Evolutionary conservation across 2,888 invertebrate genomes (phyloP), one percentile per base, ranked within the genome.

Genomic region (Pammene fasciana): DNA sequence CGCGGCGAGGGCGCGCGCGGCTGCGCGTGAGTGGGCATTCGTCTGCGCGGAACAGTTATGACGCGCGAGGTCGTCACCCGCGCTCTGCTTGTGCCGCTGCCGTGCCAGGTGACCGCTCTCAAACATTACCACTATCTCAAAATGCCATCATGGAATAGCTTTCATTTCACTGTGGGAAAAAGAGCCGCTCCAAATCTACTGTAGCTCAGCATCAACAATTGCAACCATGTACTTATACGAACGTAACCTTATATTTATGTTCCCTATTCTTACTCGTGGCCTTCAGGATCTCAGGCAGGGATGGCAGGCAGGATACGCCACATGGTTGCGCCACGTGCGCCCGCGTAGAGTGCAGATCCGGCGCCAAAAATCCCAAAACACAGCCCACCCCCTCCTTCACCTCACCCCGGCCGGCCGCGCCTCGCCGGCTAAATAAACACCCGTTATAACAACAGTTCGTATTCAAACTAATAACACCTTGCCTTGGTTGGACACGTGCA

Each of bases 41-140:
- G 48, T 34, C 50, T 26, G 50, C 59, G 66, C 65, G 57, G 16
- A 65, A 55, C 55, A 46, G 65, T 56, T n/a, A 38, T 5, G 36
- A 34, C 34, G 65, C 52, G 26, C 65, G 65, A 45, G 65, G 65
- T 65, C 65, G 56, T 43, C 65, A 65, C 46, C 65, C 65, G 64
- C 57, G 14, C 50, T 26, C 26, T 26, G 26, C 26, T 4, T 4
- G 2, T 1, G 2, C 26, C 26, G 26, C 26, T n/a, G 26, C 26
- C 26, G 13, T 5, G 54, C 55, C 26, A 38, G 55, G 13, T 65
- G 55, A 65, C 65, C 57, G 57, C 18, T n/a, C 10, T 38, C 41
- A 13, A 18, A 13, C 43, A 8, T n/a, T 26, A 43, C 38, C 16
- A 10, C 11, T 43, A 50, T 50, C 50, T 50, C 26, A 8, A 38